Evolutionary conservation across 1,140 invertebrate species (phyloP), one percentile per base, ranked within the genome.

Genomic region (Acromyrmex heyeri): DNA sequence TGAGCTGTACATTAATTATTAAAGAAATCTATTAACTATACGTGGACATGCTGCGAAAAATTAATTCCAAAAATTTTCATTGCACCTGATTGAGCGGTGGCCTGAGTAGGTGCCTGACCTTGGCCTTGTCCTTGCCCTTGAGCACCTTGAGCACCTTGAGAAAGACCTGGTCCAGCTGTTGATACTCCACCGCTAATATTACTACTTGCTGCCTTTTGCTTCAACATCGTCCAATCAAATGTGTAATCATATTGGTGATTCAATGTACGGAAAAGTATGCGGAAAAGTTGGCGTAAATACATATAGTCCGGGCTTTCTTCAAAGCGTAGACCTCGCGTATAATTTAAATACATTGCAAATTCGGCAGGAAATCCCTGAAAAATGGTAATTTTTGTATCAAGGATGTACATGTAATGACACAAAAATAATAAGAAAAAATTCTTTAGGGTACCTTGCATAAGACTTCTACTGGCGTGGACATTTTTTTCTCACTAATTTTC

Each of bases 231-330:
- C 99, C 99, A 99, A 95, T 99, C 99, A 96, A 99, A 99, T 88
- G 98, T 99, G 96, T 99, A 99, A 96, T 99, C 99, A 95, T 99
- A 99, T 95, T 99, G 99, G 95, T 99, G 99, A 96, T 99, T 99
- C 91, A 99, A 97, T 87, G 99, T 99, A 93, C 99, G 98, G 96
- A 99, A 99, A 93, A 99, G 97, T 95, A 99, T 99, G 92, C 99
- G 98, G 96, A 99, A 99, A 93, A 99, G 95, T 95, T 99, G 99
- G 93, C 99, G 97, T 81, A 99, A 97, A 96, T 99, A 99, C 98
- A 99, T 99, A 95, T 99, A 99, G 95, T 99, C 99, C 24, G 99
- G 99, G 75, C 97, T 97, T 95, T 99, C 99, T 94, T 99, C 99
- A 95, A 99, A 99, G 87, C 98, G 97, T 88, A 99, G 96, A 65